phyloP scores from a whole-genome alignment of 2,797 vertebrate genomes.

The Danio aesculapii region DNA sequence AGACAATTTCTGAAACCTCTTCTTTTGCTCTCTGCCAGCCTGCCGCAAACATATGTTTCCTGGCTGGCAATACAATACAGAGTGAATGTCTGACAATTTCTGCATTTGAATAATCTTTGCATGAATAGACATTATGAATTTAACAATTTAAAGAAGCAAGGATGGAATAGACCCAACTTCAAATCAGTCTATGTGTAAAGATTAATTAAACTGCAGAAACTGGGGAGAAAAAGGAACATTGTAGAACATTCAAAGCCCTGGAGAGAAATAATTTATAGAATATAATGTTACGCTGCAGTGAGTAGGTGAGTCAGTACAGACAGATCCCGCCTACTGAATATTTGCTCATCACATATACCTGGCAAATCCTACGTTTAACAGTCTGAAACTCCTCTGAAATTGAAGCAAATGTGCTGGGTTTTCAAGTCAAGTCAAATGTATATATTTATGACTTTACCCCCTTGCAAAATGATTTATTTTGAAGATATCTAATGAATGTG shows the following conservation, averaged over 20 bases:
- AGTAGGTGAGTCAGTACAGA: slow-evolving; percentile 8
- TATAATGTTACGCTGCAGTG: slow-evolving; percentile 20
- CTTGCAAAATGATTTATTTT: too few relatives aligned
- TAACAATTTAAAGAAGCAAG: slow-evolving; percentile 26
- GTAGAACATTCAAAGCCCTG: neutral
- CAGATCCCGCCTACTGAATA: slow-evolving; percentile 11
- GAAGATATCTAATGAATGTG: too few relatives aligned
- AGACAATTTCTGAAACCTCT: slow-evolving; percentile 72
- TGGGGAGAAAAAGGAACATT: neutral
- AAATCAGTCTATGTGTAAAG: slow-evolving; percentile 29
- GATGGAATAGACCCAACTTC: slow-evolving; percentile 18
- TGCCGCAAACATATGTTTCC: slow-evolving; percentile 37
- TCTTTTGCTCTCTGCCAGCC: slow-evolving; percentile 36
- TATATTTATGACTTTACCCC: neutral
- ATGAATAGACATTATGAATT: slow-evolving; percentile 40
- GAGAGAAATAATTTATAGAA: slow-evolving; percentile 33
- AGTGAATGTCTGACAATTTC: slow-evolving; percentile 22
- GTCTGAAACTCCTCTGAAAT: slow-evolving; percentile 5
- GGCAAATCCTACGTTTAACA: slow-evolving; percentile 11
- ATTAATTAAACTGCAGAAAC: slow-evolving; percentile 37
- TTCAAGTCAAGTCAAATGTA: neutral
- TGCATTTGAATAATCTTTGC: slow-evolving; percentile 44
- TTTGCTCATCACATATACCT: slow-evolving; percentile 1
- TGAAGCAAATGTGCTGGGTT: slow-evolving; percentile 9
- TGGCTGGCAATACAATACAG: slow-evolving; percentile 35